Evolutionary conservation across 1,140 invertebrate species (phyloP).

Genomic region (Papilio polytes): DNA sequence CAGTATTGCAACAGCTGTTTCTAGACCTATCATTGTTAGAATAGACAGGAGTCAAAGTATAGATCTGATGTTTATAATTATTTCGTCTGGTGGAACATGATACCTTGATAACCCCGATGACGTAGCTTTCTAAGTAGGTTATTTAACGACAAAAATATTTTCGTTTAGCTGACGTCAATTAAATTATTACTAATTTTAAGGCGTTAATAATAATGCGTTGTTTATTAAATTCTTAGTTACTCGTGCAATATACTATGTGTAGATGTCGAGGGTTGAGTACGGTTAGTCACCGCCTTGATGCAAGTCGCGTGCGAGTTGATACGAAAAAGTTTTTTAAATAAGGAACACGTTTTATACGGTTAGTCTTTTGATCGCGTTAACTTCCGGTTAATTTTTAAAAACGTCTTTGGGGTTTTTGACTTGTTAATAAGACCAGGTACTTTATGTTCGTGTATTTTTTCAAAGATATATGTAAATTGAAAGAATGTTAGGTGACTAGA

Average conservation of each 20-base stretch:
- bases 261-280: slow-evolving; percentile 29
- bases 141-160: slow-evolving; percentile 23
- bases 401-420: too few species aligned
- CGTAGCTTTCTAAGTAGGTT: slow-evolving; percentile 36
- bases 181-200: not conserved
- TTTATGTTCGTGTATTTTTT: too few species aligned
- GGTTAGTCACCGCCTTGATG: slow-evolving; percentile 43
- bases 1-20: not conserved
- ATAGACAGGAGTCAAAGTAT: not conserved
- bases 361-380: too few species aligned
- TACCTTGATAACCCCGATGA: slow-evolving; percentile 19
- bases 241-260: slow-evolving; percentile 47
- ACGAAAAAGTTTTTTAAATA: too few species aligned
- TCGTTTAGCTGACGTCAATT: slow-evolving; percentile 40
- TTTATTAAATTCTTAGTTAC: slow-evolving; percentile 42
- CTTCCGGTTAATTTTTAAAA: too few species aligned
- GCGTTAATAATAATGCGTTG: not conserved
- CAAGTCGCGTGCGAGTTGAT: slow-evolving; percentile 30
- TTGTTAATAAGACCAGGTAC: too few species aligned
- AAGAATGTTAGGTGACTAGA: too few species aligned
- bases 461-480: too few species aligned
- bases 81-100: not conserved
- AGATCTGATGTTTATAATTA: not conserved
- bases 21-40: not conserved
- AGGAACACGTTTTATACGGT: too few species aligned